A percentile compares a stretch with the other conserved stretches of the same genome.
phyloP scores from a whole-genome alignment of 2,797 vertebrate genomes.

The Coregonus sp. region DNA sequence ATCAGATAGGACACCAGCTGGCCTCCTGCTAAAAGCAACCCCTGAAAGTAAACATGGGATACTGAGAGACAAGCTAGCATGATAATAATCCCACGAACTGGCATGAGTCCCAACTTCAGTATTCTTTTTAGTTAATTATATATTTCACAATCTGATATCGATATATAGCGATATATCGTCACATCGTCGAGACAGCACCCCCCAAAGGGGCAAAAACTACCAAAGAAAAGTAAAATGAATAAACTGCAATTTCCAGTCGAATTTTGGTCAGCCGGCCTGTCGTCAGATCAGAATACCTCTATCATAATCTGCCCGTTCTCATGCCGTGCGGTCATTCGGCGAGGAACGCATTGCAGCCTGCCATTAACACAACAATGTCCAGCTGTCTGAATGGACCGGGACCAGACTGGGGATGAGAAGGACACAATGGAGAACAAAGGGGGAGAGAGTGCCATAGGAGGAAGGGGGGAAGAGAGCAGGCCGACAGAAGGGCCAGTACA shows the following conservation, averaged over 20 bases:
- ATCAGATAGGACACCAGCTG: constrained; percentile 27
- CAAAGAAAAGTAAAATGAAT: neutral
- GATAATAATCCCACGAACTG: neutral
- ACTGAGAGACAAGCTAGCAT: neutral
- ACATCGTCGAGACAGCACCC: neutral
- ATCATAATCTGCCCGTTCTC: constrained; percentile 24
- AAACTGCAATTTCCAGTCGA: neutral
- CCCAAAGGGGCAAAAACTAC: neutral
- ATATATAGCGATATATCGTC: neutral
- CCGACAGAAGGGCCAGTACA: constrained; percentile 40
- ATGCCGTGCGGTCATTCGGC: constrained; percentile 24
- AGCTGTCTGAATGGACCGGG: constrained; percentile 57
- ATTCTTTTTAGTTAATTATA: neutral
- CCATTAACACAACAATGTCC: constrained; percentile 61
- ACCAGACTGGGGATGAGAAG: constrained; percentile 43
- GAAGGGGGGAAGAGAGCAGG: neutral
- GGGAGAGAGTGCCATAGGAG: constrained; percentile 45
- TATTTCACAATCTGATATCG: neutral
- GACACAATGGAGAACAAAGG: constrained; percentile 60
- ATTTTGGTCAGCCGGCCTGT: neutral
- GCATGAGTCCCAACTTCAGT: neutral
- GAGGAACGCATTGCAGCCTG: constrained; percentile 31
- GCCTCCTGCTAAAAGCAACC: constrained; percentile 27
- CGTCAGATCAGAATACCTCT: neutral
- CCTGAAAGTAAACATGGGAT: constrained; percentile 19